Base-by-base conservation (phyloP, 2,797 vertebrate genomes). In the Centropyge bicolor region DNA sequence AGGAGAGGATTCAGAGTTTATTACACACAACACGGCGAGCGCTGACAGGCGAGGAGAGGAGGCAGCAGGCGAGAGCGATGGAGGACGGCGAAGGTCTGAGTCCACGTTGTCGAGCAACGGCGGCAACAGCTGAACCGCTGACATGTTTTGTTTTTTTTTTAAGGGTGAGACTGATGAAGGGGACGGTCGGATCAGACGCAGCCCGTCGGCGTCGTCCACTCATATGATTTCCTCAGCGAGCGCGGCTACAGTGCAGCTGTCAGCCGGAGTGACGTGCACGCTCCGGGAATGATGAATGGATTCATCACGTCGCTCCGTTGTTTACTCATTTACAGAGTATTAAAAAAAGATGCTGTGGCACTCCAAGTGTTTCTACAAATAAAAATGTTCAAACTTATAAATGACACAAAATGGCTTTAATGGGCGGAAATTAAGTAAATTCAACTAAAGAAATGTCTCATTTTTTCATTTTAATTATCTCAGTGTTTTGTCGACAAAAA, bases 81-180 rank as follows among this genome's bases (percentile, higher is more conserved):
- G 82, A 87, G 83, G 86, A 89, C 77, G 63, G 22, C 8, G 38
- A 83, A 82, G 78, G 85, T 80, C 81, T 63, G 72, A 79, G 74
- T 81, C 79, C 48, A 67, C 67, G 67, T 76, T 78, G 81, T 83
- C 83, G 79, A 70, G 67, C 65, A 80, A 75, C 5, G 68, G 88
- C 64, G 67, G 70, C 36, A 76, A 83, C 83, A 81, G 59, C 67
- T 74, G 73, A 87, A 67, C 80, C 36, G 43, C 64, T 79, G 79
- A 70, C 72, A 57, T 41, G 59, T 64, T 82, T 66, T 55, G 54
- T 35, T 60, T 61, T 64, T 35, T 60, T 61, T 64, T 60, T 17
- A 61, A 52, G 65, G 80, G 69, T 80, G 40, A 46, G 65, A 43
- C 45, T 75, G 81, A 86, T 68, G 61, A 78, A 78, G 74, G 2